Percentiles rank a stretch among this genome's conserved stretches.
Evolutionary conservation across 2,888 invertebrate species (phyloP).

Genomic region (Dendrolimus pini): DNA sequence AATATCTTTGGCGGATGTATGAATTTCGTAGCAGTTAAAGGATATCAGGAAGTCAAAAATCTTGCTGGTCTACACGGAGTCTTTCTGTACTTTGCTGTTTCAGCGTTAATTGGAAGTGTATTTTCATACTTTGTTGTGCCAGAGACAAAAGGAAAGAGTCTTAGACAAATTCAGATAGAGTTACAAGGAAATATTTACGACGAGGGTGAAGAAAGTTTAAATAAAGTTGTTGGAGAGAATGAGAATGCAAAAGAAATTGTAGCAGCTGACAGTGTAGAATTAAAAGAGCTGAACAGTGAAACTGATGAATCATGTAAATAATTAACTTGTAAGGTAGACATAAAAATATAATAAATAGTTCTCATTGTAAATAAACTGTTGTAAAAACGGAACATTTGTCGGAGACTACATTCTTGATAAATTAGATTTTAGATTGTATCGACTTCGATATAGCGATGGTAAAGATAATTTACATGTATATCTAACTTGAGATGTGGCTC

Average conservation of each 20-base stretch:
- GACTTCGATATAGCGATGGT: no score
- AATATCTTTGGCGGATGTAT: conserved; percentile 65
- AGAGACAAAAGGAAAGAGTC: conserved; percentile 75
- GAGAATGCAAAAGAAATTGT: conserved; percentile 3
- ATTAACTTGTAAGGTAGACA: not conserved
- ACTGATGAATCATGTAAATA: conserved; percentile 1
- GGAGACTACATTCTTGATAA: no score
- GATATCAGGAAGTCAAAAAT: conserved; percentile 68
- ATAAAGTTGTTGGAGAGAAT: conserved; percentile 12
- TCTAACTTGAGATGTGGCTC: no score
- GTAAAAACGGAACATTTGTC: no score
- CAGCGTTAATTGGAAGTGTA: conserved; percentile 60
- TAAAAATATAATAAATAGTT: no score
- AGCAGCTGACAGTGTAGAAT: conserved; percentile 9
- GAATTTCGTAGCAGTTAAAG: conserved; percentile 65
- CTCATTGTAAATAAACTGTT: no score
- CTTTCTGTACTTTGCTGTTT: conserved; percentile 65
- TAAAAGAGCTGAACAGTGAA: conserved; percentile 14
- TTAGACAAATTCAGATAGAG: conserved; percentile 71
- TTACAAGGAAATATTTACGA: conserved; percentile 52
- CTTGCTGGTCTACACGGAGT: conserved; percentile 61
- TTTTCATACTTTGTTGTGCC: conserved; percentile 69
- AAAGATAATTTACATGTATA: no score
- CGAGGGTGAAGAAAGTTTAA: conserved; percentile 19
- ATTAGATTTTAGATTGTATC: no score